A percentile compares a stretch with the other conserved stretches of the same genome.
phyloP scores from a whole-genome alignment of 2,113 vertebrate species.

The Lampris megalopsis region DNA sequence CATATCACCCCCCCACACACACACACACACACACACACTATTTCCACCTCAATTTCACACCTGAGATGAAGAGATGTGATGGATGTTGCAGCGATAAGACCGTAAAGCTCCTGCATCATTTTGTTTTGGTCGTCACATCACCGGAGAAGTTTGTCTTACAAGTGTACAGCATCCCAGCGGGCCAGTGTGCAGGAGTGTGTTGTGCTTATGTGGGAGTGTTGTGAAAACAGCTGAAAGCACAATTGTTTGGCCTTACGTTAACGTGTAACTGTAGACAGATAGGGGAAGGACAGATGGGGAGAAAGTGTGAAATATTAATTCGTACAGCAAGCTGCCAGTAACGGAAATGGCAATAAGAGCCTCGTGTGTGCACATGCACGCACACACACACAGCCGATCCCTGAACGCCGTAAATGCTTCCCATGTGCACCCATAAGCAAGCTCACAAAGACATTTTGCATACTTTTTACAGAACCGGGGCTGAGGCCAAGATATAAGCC shows the following conservation, averaged over 20 bases:
- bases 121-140: neutral
- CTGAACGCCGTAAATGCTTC: conserved; percentile 19
- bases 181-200: neutral
- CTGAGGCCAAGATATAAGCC: conserved; percentile 7
- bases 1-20: neutral
- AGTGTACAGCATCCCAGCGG: neutral
- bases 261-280: neutral
- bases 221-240: conserved; percentile 4
- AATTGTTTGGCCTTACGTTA: conserved; percentile 1
- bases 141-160: neutral
- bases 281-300: neutral
- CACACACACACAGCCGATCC: conserved; percentile 7
- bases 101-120: neutral
- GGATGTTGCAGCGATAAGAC: neutral
- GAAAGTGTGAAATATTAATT: conserved; percentile 27
- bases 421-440: conserved; percentile 13
- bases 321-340: conserved; percentile 4
- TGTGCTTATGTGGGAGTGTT: neutral
- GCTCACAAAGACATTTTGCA: conserved; percentile 25
- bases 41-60: neutral
- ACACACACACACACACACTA: neutral
- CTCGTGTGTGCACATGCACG: neutral
- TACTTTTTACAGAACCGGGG: conserved; percentile 22
- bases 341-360: neutral
- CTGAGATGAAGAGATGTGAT: neutral